These are phyloP conservation scores for Oreocharis arfaki DNA, from an alignment of 2,113 vertebrate species.

Conservation along the genomic window DNA sequence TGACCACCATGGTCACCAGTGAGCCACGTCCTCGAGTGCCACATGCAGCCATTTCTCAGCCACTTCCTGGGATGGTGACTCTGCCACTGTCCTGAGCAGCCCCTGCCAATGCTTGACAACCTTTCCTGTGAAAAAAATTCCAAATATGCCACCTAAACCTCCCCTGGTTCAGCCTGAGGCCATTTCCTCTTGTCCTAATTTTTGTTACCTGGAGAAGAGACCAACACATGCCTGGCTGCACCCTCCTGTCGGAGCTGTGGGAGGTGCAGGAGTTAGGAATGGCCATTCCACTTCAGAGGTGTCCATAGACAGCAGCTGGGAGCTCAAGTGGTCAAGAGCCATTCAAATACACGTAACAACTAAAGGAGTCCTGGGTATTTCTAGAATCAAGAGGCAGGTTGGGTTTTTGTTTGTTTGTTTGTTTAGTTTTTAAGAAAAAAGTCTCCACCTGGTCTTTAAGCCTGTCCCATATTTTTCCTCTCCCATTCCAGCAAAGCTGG, in stretches of 20 bases:
- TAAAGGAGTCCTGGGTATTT: not conserved
- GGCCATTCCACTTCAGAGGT: not conserved
- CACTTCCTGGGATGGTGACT: not conserved
- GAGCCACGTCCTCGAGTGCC: not conserved
- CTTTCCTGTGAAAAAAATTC: not conserved
- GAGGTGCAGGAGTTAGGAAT: not conserved
- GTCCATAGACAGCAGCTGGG: rapidly evolving
- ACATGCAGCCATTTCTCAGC: not conserved
- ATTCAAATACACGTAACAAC: not conserved
- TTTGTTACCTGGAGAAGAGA: not conserved
- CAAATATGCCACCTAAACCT: not conserved
- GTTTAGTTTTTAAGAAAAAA: not conserved
- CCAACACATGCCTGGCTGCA: not conserved
- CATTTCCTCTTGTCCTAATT: not conserved
- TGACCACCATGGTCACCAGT: rapidly evolving
- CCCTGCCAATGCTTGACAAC: not conserved
- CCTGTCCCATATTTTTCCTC: not conserved
- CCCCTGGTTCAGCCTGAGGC: not conserved
- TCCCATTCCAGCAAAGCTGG: not conserved
- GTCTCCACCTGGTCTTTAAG: not conserved
- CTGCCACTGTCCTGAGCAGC: not conserved
- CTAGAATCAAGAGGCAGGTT: not conserved
- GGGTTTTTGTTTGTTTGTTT: not conserved
- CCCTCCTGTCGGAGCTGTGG: not conserved
- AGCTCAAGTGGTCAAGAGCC: not conserved